Evolutionary conservation across 2,797 vertebrate genomes (phyloP), one percentile per base, ranked within the genome.

Genomic region (Pterois miles): DNA sequence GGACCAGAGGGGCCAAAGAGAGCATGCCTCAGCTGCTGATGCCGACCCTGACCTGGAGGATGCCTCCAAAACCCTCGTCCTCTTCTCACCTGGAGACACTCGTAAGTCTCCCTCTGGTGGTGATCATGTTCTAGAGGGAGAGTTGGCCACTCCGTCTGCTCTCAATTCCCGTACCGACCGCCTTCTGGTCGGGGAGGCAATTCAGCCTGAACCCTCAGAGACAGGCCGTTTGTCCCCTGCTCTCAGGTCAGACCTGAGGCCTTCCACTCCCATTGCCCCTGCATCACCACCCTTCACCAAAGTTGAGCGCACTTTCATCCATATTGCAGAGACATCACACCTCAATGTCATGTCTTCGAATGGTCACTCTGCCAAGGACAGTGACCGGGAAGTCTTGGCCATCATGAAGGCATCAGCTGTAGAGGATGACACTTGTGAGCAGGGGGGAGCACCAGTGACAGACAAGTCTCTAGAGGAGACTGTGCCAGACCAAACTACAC

Each of bases 261-360:
- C 96, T 3, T 85, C 90, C 20, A 92, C 92, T 0, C 52, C 94
- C 68, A 86, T 95, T 0, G 95, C 96, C 72, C 90, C 95, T 0
- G 92, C 96, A 22, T 95, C 98, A 58, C 98, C 98, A 18, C 97
- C 97, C 13, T 98, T 99, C 90, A 98, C 97, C 94, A 99, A 98
- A 96, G 97, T 99, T 0, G 98, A 99, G 91, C 97, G 96, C 89
- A 99, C 98, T 2, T 99, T 99, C 82, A 91, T 99, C 82, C 98
- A 99, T 74, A 99, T 99, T 13, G 97, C 98, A 0, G 98, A 99
- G 94, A 99, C 97, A 64, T 96, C 97, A 14, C 98, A 99, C 91
- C 93, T 98, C 13, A 99, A 99, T 0, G 92, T 99, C 80, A 99
- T 99, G 98, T 92, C 92, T 78, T 94, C 93, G 71, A 89, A 94